Base-by-base conservation (phyloP, 2,113 vertebrate genomes). In the Litocranius walleri region DNA sequence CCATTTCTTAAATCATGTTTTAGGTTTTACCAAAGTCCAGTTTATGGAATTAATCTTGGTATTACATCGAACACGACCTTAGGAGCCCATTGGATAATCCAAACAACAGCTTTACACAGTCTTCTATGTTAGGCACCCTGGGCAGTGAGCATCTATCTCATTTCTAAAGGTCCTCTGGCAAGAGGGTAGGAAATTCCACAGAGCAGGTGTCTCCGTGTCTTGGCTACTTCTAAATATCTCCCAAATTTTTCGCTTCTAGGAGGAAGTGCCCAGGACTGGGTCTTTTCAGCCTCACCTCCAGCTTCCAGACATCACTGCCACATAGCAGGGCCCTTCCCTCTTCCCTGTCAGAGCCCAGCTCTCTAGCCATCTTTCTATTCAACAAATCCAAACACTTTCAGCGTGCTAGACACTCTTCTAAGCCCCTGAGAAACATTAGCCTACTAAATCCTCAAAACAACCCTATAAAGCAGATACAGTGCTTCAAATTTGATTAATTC, bases 1-100 rank as follows among this genome's bases (percentile, higher is more conserved):
- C 45, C 27, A 54, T 52, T 82, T 83, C 81, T 62, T 90, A 67
- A 83, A 48, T 54, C 16, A 15, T 6, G 36, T 21, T 90, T 90
- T 52, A 83, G 67, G 13, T 59, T 95, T 93, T 71, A 50, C 82
- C 52, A 8, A 96, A 77, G 52, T 40, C 52, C 25, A 43, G 25
- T 78, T 78, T 54, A 91, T 50, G 43, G 50, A 77, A n/a, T 56
- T 89, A n/a, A 52, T 81, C 93, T 84, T 9, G 0, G 78, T 25
- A 45, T 45, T 33, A 57, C 17, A 89, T 64, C 33, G 33, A n/a
- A 77, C 21, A 77, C 2, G 13, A 25, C 61, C 56, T 82, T 33
- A 61, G 43, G 50, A 54, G 48, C 87, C 54, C 48, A 10, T 54
- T 13, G 17, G 50, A 36, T 64, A 61, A 83, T 33, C 25, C 80